Percentiles rank a stretch among this genome's conserved stretches.
Conservation (phyloP, 2,113 vertebrate species). For the Rhynchomys soricoides region DNA sequence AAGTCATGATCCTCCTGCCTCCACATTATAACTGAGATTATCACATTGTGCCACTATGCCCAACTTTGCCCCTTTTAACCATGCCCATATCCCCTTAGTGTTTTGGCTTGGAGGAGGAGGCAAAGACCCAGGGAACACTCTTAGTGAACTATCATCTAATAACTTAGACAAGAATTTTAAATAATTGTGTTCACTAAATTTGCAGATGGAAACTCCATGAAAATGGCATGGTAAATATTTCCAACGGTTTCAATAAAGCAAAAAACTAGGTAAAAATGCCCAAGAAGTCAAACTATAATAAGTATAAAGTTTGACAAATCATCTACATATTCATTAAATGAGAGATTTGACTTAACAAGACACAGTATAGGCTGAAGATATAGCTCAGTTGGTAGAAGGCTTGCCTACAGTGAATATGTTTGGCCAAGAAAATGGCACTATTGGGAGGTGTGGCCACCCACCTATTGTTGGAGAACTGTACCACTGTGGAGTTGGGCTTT, state of each 20-base stretch:
- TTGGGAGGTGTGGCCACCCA: no score
- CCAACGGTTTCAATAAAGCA: background rate
- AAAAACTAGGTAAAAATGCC: background rate
- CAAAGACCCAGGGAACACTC: background rate
- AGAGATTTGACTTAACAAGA: background rate
- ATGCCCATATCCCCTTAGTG: background rate
- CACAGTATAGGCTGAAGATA: background rate
- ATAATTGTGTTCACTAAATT: slow-evolving; percentile 18
- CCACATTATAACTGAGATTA: background rate
- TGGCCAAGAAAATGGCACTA: no score
- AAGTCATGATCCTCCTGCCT: background rate
- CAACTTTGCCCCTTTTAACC: background rate
- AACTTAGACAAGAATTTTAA: background rate
- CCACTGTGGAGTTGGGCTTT: no score
- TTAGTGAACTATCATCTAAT: background rate
- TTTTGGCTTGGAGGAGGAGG: background rate
- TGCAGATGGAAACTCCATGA: background rate
- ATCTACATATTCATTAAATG: no score
- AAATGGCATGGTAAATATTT: background rate
- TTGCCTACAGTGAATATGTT: background rate
- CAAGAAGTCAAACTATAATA: background rate
- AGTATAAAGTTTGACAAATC: background rate
- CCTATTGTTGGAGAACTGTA: no score
- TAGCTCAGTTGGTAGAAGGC: background rate
- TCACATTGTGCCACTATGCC: background rate